Evolutionary conservation across 1,140 invertebrate species (phyloP), one percentile per base, ranked within the genome.

Genomic region (Euura lappo): DNA sequence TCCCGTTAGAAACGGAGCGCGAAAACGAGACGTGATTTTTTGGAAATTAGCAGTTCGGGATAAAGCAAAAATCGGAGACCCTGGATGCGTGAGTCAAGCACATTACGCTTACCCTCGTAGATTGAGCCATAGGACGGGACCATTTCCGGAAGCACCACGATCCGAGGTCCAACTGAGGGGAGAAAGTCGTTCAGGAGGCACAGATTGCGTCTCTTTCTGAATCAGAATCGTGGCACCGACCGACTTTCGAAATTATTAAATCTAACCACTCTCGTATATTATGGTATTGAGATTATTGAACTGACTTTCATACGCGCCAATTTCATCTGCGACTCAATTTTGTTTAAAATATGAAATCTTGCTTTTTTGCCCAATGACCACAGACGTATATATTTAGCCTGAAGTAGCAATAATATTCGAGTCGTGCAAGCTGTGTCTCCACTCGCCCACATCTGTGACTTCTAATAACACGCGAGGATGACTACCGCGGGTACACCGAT

Each of bases 361-460:
- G 28, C 13, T 60, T 51, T 60, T 60, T 60, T n/a, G 51, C 51
- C 13, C 3, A 8, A 3, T 0, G 51, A 5, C 51, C 13, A 3
- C 51, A 60, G 51, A 60, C 13, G 51, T 60, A 60, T 28, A 28
- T 60, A 60, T 60, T 60, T 60, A 60, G 51, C 51, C 51, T 60
- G 51, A 8, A 60, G 51, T 60, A n/a, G 51, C 51, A 60, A 60
- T 60, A 60, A 60, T 60, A 60, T 60, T 60, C 51, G 51, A 60
- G 51, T 60, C 51, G 51, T 60, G 51, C 51, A 60, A n/a, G 51
- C 51, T 60, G 51, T 60, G 51, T 60, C 51, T 60, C 51, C 51
- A 60, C 51, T 60, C 51, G 51, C 2, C 51, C 51, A 60, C 51
- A 60, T 60, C 51, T 60, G 51, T 60, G 10, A 11, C 51, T n/a